Evolutionary conservation across 2,888 invertebrate species (phyloP).

Genomic region (Lomographa bimaculata): DNA sequence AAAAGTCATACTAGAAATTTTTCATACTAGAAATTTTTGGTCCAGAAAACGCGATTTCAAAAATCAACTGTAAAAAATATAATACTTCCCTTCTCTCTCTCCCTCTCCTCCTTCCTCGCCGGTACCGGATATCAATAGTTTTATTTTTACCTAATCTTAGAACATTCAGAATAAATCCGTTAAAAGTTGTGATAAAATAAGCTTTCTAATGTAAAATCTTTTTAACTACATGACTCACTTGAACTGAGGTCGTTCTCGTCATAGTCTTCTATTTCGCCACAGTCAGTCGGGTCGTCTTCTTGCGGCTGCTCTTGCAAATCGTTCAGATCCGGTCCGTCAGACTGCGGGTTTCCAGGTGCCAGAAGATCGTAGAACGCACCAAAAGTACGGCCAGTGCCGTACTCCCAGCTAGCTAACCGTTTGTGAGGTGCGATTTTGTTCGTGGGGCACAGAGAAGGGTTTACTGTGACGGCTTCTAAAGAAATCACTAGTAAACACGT

Average conservation of each 20-base stretch:
- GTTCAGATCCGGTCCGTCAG: slow-evolving; percentile 37
- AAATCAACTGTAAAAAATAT: too few species aligned
- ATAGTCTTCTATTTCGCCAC: slow-evolving; percentile 75
- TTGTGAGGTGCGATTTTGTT: slow-evolving; percentile 74
- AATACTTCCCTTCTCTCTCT: too few species aligned
- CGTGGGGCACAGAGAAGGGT: slow-evolving; percentile 64
- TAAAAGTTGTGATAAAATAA: too few species aligned
- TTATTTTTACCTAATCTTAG: too few species aligned
- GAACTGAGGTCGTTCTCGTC: slow-evolving; percentile 74
- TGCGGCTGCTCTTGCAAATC: slow-evolving; percentile 62
- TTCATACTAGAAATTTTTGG: too few species aligned
- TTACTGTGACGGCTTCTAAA: slow-evolving; percentile 59
- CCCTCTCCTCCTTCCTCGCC: too few species aligned
- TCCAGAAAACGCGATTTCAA: too few species aligned
- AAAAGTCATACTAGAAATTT: too few species aligned
- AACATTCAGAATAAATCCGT: too few species aligned
- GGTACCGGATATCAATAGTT: too few species aligned
- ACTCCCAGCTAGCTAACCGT: slow-evolving; percentile 42
- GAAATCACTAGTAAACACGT: slow-evolving; percentile 39
- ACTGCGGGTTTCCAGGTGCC: slow-evolving; percentile 41
- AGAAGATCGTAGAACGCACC: slow-evolving; percentile 60
- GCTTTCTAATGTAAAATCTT: too few species aligned
- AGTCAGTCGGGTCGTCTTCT: slow-evolving; percentile 64
- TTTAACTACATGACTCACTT: too few species aligned
- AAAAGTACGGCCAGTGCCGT: slow-evolving; percentile 54